Evolutionary conservation across 64 coral and sea anemone species (phyloP).

Genomic region (Actinia tenebrosa): DNA sequence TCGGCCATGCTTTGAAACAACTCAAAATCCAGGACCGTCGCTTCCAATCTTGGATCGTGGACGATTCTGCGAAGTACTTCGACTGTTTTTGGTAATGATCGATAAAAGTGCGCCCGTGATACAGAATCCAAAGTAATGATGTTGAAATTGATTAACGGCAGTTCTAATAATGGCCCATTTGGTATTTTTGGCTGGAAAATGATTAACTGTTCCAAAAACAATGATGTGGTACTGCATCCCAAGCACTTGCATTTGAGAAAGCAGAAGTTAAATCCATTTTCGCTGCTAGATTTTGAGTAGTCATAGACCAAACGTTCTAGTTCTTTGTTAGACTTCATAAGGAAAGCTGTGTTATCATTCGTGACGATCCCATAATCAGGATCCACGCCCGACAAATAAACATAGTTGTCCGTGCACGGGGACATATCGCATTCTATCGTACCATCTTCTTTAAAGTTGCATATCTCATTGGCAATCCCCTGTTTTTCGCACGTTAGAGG

Average conservation of each 20-base stretch:
- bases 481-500: conserved; percentile 7
- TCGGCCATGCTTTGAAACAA: conserved; percentile 71
- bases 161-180: conserved; percentile 10
- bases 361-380: conserved; percentile 33
- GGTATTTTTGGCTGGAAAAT: conserved; percentile 46
- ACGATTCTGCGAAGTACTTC: conserved; percentile 63
- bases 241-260: conserved; percentile 35
- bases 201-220: conserved; percentile 23
- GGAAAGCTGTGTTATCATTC: conserved; percentile 3
- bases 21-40: conserved; percentile 82
- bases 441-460: conserved; percentile 17
- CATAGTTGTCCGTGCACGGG: conserved; percentile 21
- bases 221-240: background rate
- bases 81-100: conserved; percentile 70
- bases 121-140: conserved; percentile 81
- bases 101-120: conserved; percentile 79
- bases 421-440: conserved; percentile 42
- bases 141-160: conserved; percentile 64
- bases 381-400: conserved; percentile 22
- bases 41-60: conserved; percentile 39
- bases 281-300: conserved; percentile 6
- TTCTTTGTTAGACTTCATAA: background rate
- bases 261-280: conserved; percentile 42
- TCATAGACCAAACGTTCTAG: conserved; percentile 17
- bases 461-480: background rate